Conservation (phyloP, 1,140 invertebrate species). For the Euura lappo region DNA sequence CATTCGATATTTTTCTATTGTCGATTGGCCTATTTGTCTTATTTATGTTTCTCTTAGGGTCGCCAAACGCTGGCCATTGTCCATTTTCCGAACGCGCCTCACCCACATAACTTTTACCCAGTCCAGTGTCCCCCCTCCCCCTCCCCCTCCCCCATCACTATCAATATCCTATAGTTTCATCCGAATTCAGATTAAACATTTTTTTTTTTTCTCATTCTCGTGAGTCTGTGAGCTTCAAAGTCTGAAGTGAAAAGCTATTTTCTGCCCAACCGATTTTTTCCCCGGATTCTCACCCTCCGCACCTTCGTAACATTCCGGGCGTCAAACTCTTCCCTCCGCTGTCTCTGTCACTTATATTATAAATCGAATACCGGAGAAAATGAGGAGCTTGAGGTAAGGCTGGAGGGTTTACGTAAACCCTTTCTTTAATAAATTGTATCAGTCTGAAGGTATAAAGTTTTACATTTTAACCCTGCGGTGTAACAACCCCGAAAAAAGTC, state of each 20-base stretch:
- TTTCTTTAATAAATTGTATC: conserved; percentile 15
- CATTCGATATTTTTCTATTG: conserved; percentile 61
- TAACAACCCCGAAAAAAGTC: too few species aligned
- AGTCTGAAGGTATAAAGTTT: not conserved
- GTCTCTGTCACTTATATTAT: conserved; percentile 43
- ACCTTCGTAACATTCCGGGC: conserved; percentile 31
- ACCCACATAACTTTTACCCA: not conserved
- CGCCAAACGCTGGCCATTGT: conserved; percentile 9
- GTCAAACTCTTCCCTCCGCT: conserved; percentile 43
- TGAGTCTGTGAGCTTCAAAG: conserved; percentile 2
- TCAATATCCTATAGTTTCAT: too few species aligned
- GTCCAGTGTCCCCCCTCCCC: not conserved
- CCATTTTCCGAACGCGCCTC: not conserved
- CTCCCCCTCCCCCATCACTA: conserved; percentile 1
- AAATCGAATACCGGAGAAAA: conserved; percentile 52
- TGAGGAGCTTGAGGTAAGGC: conserved; percentile 45
- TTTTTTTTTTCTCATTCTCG: too few species aligned
- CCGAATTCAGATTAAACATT: too few species aligned
- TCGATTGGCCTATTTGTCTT: conserved; percentile 60
- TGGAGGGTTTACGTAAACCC: conserved; percentile 44
- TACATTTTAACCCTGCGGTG: too few species aligned
- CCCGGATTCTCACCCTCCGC: conserved; percentile 22
- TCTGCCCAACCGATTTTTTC: conserved; percentile 46
- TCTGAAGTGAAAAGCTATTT: conserved; percentile 47
- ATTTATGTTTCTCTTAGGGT: conserved; percentile 61